These are phyloP conservation scores for Tenualosa thibaudeaui DNA, from an alignment of 2,797 vertebrate species.

Conservation along the genomic window DNA sequence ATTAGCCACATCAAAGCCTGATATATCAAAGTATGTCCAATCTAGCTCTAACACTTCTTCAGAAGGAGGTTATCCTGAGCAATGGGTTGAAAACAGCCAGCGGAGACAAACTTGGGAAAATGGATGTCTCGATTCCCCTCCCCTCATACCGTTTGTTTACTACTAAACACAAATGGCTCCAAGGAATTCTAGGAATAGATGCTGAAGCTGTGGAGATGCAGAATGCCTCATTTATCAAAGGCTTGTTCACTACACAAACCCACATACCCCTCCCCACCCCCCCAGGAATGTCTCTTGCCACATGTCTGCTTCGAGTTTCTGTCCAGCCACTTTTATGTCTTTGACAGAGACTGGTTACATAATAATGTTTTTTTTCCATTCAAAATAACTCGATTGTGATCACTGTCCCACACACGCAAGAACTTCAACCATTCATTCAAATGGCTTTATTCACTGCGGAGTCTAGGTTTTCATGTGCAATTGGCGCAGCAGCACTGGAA, in stretches of 20 bases:
- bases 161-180: not conserved
- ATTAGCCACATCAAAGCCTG: slow-evolving; percentile 19
- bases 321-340: slow-evolving; percentile 4
- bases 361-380: not conserved
- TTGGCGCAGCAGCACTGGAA: not conserved
- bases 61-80: not conserved
- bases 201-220: not conserved
- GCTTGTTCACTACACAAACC: not conserved
- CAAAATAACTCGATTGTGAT: slow-evolving; percentile 2
- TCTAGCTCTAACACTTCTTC: not conserved
- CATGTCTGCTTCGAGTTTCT: slow-evolving; percentile 27
- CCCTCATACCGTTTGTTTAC: not conserved
- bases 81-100: not conserved
- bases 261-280: not conserved
- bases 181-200: slow-evolving; percentile 10
- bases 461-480: not conserved
- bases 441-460: not conserved
- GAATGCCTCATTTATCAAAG: not conserved
- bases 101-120: not conserved
- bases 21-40: slow-evolving; percentile 16
- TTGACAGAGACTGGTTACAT: slow-evolving; percentile 8
- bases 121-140: not conserved
- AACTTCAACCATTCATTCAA: not conserved
- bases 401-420: not conserved
- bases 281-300: slow-evolving; percentile 3